Percentiles rank a stretch among this genome's conserved stretches.
Evolutionary conservation across 2,797 vertebrate species (phyloP).

Genomic region (Pseudochirops cupreus): DNA sequence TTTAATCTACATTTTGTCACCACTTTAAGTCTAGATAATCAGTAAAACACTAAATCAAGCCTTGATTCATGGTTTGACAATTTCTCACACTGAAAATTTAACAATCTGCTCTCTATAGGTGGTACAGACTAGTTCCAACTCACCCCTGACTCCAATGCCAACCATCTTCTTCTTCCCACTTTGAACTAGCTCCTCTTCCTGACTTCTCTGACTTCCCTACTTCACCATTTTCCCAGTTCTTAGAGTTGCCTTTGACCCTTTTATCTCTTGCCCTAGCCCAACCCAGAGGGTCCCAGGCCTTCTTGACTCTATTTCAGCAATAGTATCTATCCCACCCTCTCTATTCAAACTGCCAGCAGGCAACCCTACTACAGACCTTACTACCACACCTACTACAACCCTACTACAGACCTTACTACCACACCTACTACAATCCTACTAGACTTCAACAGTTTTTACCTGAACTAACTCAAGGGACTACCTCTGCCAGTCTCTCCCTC

Average conservation of each 20-base stretch:
- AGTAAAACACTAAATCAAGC: not conserved
- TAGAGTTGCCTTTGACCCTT: not conserved
- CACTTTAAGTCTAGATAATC: not conserved
- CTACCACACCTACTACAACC: no score
- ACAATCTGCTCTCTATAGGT: no score
- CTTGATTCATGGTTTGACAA: not conserved
- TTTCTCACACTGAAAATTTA: not conserved
- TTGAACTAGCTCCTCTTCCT: not conserved
- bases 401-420: no score
- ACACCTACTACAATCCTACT: no score
- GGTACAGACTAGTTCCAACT: not conserved
- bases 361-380: no score
- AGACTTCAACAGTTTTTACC: not conserved
- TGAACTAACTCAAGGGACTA: not conserved
- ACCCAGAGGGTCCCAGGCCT: not conserved
- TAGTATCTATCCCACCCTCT: not conserved
- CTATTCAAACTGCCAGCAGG: not conserved
- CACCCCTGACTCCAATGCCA: not conserved
- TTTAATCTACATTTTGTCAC: not conserved
- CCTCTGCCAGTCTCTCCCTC: not conserved
- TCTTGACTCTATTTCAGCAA: not conserved
- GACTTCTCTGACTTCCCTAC: not conserved
- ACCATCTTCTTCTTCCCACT: no score
- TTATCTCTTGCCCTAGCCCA: not conserved
- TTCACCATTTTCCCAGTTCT: not conserved